Evolutionary conservation across 2,113 vertebrate species (phyloP), one percentile per base, ranked within the genome.

Genomic region (Aramus guarauna): DNA sequence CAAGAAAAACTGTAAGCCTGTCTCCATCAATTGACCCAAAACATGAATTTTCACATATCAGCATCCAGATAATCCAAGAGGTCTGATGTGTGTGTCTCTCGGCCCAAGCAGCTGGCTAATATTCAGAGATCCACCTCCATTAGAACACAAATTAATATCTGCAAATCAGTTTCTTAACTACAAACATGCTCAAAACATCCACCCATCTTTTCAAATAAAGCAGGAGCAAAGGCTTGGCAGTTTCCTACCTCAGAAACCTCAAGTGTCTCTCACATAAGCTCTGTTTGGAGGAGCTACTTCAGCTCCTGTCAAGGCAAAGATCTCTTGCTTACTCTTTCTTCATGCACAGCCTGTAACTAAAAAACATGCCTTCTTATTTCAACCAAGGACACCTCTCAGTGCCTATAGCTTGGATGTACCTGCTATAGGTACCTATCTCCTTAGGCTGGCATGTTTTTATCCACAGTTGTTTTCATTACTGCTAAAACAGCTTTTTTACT

Each of bases 211-310:
- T 92, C 92, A 90, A 76, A 67, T 11, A 48, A 19, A 76, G n/a
- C 58, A 93, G 43, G 22, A 82, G 18, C 16, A 85, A 89, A 94
- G 77, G 66, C 55, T 63, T 79, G 58, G 66, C 58, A 79, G 34
- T 48, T 94, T 96, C 58, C 85, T 83, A 50, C 48, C 60, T 90
- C 71, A 83, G 50, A 95, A 93, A 82, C 30, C 67, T 92, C 80
- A 91, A 59, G 55, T 3, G 0, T 63, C 64, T 91, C 74, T 91
- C 45, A 60, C 15, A 47, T 21, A 77, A 94, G 43, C 43, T 80
- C 48, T 60, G 3, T 64, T 68, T 74, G 29, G 41, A 90, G 39
- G 21, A 87, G 12, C 8, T 72, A 39, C 36, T 88, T 74, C 19
- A 93, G 27, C 50, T 84, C 15, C 67, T 37, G 47, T 80, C 29